These are phyloP conservation scores for Rhinogobius similis DNA, from an alignment of 2,113 vertebrate species.

Conservation along the genomic window DNA sequence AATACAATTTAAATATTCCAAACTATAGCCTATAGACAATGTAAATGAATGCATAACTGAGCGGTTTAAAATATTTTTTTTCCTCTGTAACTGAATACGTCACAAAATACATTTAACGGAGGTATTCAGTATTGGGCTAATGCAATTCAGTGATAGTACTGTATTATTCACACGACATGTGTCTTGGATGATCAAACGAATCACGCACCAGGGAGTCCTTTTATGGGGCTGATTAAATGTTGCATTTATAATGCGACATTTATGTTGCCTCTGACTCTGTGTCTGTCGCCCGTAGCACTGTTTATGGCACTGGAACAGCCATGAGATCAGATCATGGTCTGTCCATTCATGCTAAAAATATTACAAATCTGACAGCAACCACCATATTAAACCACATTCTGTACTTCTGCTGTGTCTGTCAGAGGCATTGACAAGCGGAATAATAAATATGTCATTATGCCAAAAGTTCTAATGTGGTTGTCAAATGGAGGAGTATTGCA, in stretches of 20 bases:
- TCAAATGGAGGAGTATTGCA: neutral
- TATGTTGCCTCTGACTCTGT: neutral
- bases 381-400: too few relatives aligned
- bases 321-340: neutral
- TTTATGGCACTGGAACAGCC: neutral
- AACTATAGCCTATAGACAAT: too few relatives aligned
- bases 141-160: neutral
- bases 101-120: too few relatives aligned
- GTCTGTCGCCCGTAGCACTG: neutral
- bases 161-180: neutral
- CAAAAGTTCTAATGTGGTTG: neutral
- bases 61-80: too few relatives aligned
- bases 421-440: neutral
- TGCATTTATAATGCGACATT: neutral
- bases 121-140: neutral
- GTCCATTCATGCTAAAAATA: neutral
- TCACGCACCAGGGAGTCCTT: slow-evolving; percentile 1
- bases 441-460: neutral
- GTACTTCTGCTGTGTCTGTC: neutral
- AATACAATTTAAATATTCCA: too few relatives aligned
- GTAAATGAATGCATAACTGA: too few relatives aligned
- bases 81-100: too few relatives aligned
- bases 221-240: neutral
- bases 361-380: neutral
- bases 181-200: neutral